Evolutionary conservation across 2,797 vertebrate species (phyloP).

Genomic region (Sebastes kiyomatsui): DNA sequence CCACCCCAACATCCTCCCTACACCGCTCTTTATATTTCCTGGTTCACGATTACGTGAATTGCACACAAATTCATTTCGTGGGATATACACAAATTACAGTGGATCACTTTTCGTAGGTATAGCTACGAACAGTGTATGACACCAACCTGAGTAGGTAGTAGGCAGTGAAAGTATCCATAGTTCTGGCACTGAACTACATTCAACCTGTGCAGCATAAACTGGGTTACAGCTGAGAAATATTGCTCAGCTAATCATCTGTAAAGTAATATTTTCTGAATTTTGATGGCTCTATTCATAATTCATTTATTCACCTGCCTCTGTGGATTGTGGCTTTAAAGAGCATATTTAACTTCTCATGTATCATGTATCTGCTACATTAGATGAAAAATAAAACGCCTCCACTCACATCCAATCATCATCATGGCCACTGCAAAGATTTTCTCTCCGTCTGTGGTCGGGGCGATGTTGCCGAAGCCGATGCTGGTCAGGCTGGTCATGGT

Average conservation of each 20-base stretch:
- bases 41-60: too few relatives aligned
- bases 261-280: constrained; percentile 26
- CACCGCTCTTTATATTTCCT: too few relatives aligned
- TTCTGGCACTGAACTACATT: background rate
- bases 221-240: background rate
- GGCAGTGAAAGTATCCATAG: background rate
- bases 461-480: constrained; percentile 98
- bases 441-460: constrained; percentile 96
- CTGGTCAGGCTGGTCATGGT: constrained; percentile 99
- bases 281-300: constrained; percentile 42
- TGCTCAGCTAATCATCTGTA: constrained; percentile 35
- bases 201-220: background rate
- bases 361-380: constrained; percentile 27
- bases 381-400: constrained; percentile 34
- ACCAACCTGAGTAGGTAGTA: background rate
- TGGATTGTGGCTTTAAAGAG: constrained; percentile 52
- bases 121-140: too few relatives aligned
- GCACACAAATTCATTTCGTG: too few relatives aligned
- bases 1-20: too few relatives aligned
- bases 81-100: too few relatives aligned
- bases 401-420: constrained; percentile 99
- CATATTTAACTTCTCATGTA: constrained; percentile 40
- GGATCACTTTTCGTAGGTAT: too few relatives aligned
- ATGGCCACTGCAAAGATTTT: constrained; percentile 99
- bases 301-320: constrained; percentile 32